Conservation (phyloP, 2,797 vertebrate genomes). For the Semotilus atromaculatus region DNA sequence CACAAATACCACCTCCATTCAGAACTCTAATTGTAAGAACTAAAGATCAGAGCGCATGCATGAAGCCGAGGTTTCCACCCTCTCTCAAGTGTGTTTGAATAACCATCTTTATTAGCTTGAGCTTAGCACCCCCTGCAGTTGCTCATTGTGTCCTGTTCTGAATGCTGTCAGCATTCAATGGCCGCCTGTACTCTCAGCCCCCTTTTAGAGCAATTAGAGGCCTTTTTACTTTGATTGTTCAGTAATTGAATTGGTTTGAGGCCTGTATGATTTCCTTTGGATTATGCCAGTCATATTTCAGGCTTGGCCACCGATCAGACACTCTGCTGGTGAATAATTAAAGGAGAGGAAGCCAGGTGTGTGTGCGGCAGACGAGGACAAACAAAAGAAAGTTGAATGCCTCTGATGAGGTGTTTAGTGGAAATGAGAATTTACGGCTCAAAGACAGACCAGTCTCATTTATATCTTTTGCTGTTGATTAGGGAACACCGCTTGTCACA, state of each 20-base stretch:
- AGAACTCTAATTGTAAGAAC: conserved; percentile 24
- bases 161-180: conserved; percentile 62
- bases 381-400: conserved; percentile 79
- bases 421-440: conserved; percentile 78
- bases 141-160: conserved; percentile 71
- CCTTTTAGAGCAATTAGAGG: conserved; percentile 82
- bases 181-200: conserved; percentile 69
- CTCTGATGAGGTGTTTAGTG: conserved; percentile 84
- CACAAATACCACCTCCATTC: conserved; percentile 31
- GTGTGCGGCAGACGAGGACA: conserved; percentile 69
- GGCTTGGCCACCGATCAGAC: conserved; percentile 80
- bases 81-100: conserved; percentile 45
- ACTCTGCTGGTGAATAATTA: conserved; percentile 79
- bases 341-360: conserved; percentile 81
- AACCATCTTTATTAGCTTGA: conserved; percentile 76
- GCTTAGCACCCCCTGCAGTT: conserved; percentile 85
- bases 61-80: conserved; percentile 57
- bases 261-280: conserved; percentile 78
- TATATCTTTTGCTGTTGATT: conserved; percentile 71
- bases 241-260: conserved; percentile 85
- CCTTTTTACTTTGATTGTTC: conserved; percentile 85
- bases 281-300: conserved; percentile 80
- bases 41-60: conserved; percentile 57
- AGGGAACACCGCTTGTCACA: conserved; percentile 73
- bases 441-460: conserved; percentile 78